Evolutionary conservation across 2,888 invertebrate genomes (phyloP).

Genomic region (Epicampocera succincta): DNA sequence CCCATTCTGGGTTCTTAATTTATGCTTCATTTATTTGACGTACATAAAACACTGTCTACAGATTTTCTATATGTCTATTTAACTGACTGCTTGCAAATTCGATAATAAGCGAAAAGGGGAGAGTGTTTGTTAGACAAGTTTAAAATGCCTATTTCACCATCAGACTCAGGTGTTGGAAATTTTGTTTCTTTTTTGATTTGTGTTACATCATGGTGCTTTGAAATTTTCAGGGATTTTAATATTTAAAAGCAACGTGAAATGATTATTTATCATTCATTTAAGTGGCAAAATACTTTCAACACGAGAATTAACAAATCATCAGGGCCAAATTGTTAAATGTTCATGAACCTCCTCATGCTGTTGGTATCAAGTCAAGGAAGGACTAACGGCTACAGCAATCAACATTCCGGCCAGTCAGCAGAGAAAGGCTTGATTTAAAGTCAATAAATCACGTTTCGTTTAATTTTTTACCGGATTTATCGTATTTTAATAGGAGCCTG

Average conservation of each 20-base stretch:
- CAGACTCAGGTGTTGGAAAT: constrained; percentile 64
- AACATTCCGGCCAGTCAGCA: too few species aligned
- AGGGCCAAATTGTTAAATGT: constrained; percentile 8
- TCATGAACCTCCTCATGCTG: constrained; percentile 19
- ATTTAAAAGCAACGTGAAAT: constrained; percentile 47
- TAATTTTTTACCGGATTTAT: too few species aligned
- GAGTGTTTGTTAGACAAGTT: constrained; percentile 9
- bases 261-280: constrained; percentile 68
- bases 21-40: too few species aligned
- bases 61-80: not conserved
- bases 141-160: not conserved
- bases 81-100: constrained; percentile 32
- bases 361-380: not conserved
- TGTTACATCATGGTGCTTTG: constrained; percentile 56
- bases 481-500: too few species aligned
- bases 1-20: too few species aligned
- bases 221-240: constrained; percentile 60
- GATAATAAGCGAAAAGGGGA: constrained; percentile 26
- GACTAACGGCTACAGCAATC: not conserved
- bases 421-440: too few species aligned
- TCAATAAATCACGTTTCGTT: too few species aligned
- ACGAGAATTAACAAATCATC: constrained; percentile 58
- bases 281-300: constrained; percentile 31
- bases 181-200: constrained; percentile 60
- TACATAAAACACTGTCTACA: too few species aligned